phyloP scores from a whole-genome alignment of 2,797 vertebrate genomes.

The Rhabdomys pumilio region DNA sequence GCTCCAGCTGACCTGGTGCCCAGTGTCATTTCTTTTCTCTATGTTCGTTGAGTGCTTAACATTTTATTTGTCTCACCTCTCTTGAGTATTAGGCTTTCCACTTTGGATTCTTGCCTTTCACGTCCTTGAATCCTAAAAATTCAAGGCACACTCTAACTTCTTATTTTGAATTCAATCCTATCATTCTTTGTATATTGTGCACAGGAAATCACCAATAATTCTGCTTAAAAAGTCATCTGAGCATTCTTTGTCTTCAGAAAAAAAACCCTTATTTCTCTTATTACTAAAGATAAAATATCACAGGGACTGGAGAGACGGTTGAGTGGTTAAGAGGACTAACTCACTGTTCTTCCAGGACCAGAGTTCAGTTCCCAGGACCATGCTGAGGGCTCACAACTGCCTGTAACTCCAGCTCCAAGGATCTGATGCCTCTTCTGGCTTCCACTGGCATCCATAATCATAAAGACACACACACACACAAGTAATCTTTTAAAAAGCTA shows the following conservation, averaged over 20 bases:
- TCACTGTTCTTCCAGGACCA: neutral
- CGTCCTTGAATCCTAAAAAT: conserved; percentile 44
- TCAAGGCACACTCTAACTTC: conserved; percentile 36
- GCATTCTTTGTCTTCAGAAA: neutral
- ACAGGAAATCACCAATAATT: conserved; percentile 32
- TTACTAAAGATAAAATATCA: neutral
- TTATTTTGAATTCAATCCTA: conserved; percentile 18
- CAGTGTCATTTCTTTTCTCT: neutral
- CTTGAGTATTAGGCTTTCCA: neutral
- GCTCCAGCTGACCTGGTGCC: neutral
- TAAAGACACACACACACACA: neutral
- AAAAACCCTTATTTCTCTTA: conserved; percentile 36
- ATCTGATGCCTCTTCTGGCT: neutral
- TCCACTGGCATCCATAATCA: neutral
- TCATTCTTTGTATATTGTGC: neutral
- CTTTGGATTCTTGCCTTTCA: conserved; percentile 6
- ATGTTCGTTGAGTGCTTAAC: conserved; percentile 1
- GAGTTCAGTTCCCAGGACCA: neutral
- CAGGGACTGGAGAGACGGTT: neutral
- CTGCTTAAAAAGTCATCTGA: neutral
- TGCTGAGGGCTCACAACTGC: neutral
- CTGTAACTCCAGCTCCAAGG: neutral
- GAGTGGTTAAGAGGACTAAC: neutral
- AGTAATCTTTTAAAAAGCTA: neutral
- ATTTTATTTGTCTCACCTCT: conserved; percentile 14